Percentiles rank a stretch among this genome's conserved stretches.
These are phyloP conservation scores for Ceramica pisi DNA, from an alignment of 2,888 invertebrate genomes.

Conservation along the genomic window DNA sequence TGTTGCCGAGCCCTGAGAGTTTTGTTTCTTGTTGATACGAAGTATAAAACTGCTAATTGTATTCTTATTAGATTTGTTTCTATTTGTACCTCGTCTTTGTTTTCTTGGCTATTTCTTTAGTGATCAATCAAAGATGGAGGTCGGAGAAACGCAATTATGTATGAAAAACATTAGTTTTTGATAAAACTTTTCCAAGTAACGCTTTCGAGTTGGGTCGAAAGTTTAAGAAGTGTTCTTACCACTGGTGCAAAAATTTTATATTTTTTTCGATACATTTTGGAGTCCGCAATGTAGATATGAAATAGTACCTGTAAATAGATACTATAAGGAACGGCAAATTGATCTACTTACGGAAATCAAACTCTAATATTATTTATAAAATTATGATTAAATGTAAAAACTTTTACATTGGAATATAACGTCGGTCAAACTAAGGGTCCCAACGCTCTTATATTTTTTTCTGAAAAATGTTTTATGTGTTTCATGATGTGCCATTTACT, in stretches of 20 bases:
- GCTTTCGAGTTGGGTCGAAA: not conserved
- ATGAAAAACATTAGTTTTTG: conserved; percentile 11
- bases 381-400: not conserved
- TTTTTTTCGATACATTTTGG: not conserved
- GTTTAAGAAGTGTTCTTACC: not conserved
- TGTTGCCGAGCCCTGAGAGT: conserved; percentile 57
- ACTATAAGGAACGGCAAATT: not conserved
- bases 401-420: not conserved
- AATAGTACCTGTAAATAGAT: not conserved
- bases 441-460: not conserved
- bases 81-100: conserved; percentile 19
- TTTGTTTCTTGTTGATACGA: conserved; percentile 62
- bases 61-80: conserved; percentile 48
- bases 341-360: not conserved
- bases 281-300: not conserved
- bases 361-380: not conserved
- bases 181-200: conserved; percentile 19
- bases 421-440: too few relatives aligned
- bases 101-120: conserved; percentile 26
- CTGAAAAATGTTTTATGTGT: not conserved
- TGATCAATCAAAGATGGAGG: conserved; percentile 29
- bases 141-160: conserved; percentile 14
- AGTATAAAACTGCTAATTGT: conserved; percentile 60
- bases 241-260: not conserved
- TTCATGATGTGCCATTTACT: not conserved